These are phyloP conservation scores for Pterobdella sp. DNA, from an alignment of 2,888 invertebrate genomes.

Conservation along the genomic window DNA sequence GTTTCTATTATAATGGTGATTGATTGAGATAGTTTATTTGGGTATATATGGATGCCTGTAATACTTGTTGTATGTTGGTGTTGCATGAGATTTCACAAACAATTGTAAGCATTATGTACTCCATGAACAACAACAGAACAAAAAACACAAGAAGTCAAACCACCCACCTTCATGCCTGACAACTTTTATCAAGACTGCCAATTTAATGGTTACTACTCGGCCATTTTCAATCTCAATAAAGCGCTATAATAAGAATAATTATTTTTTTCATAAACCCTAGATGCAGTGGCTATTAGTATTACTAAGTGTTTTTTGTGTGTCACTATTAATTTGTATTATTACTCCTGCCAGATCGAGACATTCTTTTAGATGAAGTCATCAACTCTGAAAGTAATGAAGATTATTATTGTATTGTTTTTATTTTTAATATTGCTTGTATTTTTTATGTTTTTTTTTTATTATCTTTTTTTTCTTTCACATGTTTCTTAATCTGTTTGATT, in stretches of 20 bases:
- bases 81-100: no score
- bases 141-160: background rate
- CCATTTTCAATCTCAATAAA: no score
- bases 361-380: slow-evolving; percentile 20
- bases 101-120: no score
- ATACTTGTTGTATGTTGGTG: no score
- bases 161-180: background rate
- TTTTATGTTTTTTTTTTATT: background rate
- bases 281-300: no score
- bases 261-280: no score
- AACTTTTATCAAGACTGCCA: background rate
- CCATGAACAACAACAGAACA: background rate
- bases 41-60: no score
- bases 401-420: background rate
- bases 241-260: no score
- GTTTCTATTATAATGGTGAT: no score
- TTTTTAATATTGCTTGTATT: background rate
- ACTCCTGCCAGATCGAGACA: slow-evolving; percentile 16
- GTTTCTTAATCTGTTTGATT: no score
- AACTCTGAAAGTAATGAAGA: slow-evolving; percentile 3
- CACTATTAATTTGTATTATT: slow-evolving; percentile 1
- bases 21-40: no score
- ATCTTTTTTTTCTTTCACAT: background rate
- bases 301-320: background rate
- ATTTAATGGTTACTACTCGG: background rate